Evolutionary conservation across 2,888 invertebrate species (phyloP).

Genomic region (Sussaba pulchella): DNA sequence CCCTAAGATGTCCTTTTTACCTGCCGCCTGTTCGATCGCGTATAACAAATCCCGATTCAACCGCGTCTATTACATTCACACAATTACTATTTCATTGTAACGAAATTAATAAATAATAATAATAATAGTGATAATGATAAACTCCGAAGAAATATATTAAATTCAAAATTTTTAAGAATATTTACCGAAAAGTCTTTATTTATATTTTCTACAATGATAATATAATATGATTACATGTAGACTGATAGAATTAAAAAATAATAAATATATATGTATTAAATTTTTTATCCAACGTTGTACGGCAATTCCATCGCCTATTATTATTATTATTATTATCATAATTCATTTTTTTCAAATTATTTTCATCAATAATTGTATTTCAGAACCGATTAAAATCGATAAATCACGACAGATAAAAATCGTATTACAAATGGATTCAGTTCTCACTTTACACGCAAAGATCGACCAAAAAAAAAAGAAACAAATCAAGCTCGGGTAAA

Average conservation of each 20-base stretch:
- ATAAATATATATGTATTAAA: no score
- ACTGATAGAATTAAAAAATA: no score
- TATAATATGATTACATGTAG: no score
- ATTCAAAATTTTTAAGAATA: no score
- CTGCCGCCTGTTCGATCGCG: constrained; percentile 65
- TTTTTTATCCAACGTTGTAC: background rate
- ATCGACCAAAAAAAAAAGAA: constrained; percentile 19
- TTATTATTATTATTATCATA: constrained; percentile 26
- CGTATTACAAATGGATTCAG: constrained; percentile 42
- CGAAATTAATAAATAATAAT: constrained; percentile 41
- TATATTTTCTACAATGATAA: no score
- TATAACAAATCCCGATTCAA: constrained; percentile 60
- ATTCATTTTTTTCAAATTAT: background rate
- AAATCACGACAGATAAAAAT: constrained; percentile 37
- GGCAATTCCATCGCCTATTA: background rate
- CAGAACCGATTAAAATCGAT: constrained; percentile 52
- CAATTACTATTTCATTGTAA: constrained; percentile 50
- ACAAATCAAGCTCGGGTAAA: constrained; percentile 36
- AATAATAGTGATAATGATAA: no score
- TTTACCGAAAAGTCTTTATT: no score
- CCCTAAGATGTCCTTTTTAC: constrained; percentile 56
- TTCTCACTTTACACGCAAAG: constrained; percentile 42
- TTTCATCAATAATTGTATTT: constrained; percentile 58
- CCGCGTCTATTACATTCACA: constrained; percentile 48
- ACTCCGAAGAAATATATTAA: no score